These are phyloP conservation scores for Illadopsis cleaveri DNA, from an alignment of 2,113 vertebrate genomes.

Conservation along the genomic window DNA sequence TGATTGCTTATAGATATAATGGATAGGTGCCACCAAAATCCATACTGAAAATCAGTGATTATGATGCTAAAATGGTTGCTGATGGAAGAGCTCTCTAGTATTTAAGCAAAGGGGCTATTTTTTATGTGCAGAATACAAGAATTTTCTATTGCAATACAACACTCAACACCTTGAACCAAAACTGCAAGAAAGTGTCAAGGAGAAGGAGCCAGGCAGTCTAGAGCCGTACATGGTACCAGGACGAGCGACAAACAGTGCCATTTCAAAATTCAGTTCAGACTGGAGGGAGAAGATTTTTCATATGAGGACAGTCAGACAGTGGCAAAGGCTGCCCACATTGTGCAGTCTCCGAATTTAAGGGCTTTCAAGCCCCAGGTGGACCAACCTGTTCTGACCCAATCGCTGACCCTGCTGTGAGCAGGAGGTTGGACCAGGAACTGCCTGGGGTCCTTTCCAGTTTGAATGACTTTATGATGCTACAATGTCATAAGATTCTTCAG, in stretches of 20 bases:
- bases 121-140: neutral
- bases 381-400: neutral
- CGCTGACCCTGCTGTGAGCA: neutral
- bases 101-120: neutral
- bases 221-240: fast-evolving
- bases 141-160: neutral
- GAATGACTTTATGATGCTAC: neutral
- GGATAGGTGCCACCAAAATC: neutral
- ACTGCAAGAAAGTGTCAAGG: neutral
- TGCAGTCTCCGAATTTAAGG: neutral
- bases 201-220: neutral
- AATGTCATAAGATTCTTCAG: neutral
- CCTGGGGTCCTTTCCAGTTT: neutral
- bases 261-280: neutral
- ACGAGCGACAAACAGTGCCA: fast-evolving
- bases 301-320: neutral
- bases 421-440: neutral
- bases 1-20: neutral
- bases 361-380: neutral
- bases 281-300: neutral
- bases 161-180: neutral
- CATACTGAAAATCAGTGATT: neutral
- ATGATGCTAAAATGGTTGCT: neutral
- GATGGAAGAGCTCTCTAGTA: neutral
- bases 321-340: neutral